Evolutionary conservation across 2,113 vertebrate genomes (phyloP).

Genomic region (Calcarius ornatus): DNA sequence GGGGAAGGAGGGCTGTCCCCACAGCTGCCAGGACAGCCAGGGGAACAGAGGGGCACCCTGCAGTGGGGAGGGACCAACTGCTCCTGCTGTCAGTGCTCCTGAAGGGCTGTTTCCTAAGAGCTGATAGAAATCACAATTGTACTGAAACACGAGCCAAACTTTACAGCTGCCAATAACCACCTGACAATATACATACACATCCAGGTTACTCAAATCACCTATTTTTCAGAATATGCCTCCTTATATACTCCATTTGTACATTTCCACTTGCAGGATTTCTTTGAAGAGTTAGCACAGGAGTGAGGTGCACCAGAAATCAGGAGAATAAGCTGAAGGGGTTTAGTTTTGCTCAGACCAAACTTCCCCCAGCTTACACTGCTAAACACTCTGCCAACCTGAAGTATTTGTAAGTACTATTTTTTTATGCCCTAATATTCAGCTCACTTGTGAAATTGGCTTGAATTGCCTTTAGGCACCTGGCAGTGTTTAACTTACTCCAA

Average conservation of each 20-base stretch:
- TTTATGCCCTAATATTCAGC: neutral
- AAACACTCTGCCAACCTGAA: neutral
- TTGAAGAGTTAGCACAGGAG: neutral
- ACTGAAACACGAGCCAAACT: neutral
- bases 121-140: neutral
- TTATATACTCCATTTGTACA: neutral
- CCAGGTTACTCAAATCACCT: neutral
- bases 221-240: neutral
- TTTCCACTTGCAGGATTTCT: neutral
- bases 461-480: neutral
- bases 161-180: neutral
- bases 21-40: accelerated
- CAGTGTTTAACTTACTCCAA: neutral
- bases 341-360: neutral
- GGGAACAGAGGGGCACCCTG: neutral
- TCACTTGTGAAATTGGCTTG: neutral
- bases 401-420: neutral
- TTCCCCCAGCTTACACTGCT: too few relatives aligned
- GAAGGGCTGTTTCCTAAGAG: neutral
- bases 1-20: neutral
- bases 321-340: neutral
- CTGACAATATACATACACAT: accelerated
- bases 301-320: neutral
- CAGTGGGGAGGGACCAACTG: accelerated
- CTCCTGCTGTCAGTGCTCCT: neutral